Percentiles rank a stretch among this genome's conserved stretches.
These are phyloP conservation scores for Tigriopus californicus DNA, from an alignment of 2,888 invertebrate genomes.

Conservation along the genomic window DNA sequence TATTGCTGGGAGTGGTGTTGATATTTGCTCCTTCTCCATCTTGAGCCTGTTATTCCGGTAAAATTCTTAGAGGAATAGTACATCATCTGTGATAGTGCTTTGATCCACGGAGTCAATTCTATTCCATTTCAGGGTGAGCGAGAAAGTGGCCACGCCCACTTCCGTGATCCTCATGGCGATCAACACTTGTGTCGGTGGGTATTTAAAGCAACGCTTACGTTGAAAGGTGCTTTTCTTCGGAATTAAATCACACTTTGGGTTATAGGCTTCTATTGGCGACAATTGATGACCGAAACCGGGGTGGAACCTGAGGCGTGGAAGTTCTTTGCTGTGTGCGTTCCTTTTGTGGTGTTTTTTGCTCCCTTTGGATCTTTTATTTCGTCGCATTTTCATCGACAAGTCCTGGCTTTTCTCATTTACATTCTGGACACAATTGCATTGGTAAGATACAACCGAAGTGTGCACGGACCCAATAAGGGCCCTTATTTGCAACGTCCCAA, in stretches of 20 bases:
- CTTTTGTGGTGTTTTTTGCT: constrained; percentile 9
- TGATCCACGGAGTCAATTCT: not conserved
- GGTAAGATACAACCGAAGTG: not conserved
- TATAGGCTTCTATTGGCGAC: constrained; percentile 10
- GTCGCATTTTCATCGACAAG: constrained; percentile 13
- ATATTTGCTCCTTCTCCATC: constrained; percentile 14
- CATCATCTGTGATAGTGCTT: not conserved
- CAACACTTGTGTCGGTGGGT: constrained; percentile 13
- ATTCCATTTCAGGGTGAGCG: constrained; percentile 12
- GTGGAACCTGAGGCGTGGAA: constrained; percentile 2
- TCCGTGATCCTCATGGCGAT: constrained; percentile 12
- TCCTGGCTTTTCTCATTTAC: constrained; percentile 8
- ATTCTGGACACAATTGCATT: constrained; percentile 13
- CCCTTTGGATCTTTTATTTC: constrained; percentile 13
- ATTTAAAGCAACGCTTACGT: too few relatives aligned
- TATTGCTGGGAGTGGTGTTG: constrained; percentile 14
- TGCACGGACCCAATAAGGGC: not conserved
- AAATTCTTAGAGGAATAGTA: too few relatives aligned
- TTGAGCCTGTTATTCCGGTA: constrained; percentile 12
- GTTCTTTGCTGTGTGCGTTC: constrained; percentile 6
- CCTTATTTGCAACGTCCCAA: too few relatives aligned
- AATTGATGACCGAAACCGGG: constrained; percentile 4
- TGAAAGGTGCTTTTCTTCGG: too few relatives aligned
- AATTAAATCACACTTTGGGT: too few relatives aligned
- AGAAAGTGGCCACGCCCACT: constrained; percentile 14